Percentiles rank a stretch among this genome's conserved stretches.
Conservation (phyloP, 2,797 vertebrate species). For the Balearica regulorum region DNA sequence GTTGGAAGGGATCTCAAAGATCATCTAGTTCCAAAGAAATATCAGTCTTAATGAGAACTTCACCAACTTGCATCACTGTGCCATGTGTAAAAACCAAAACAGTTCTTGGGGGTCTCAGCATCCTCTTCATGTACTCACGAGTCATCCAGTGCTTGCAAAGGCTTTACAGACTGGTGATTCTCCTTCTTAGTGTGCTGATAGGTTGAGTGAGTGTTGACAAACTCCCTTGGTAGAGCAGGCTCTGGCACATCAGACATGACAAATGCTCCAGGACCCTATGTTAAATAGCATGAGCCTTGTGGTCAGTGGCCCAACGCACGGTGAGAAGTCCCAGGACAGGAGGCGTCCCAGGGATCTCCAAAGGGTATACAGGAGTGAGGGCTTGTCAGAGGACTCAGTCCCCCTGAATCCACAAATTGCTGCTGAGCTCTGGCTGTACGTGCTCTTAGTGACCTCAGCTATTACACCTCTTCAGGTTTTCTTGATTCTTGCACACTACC, state of each 20-base stretch:
- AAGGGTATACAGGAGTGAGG: background rate
- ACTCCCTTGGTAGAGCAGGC: background rate
- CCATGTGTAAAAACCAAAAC: background rate
- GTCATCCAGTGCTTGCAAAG: background rate
- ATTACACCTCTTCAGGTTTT: background rate
- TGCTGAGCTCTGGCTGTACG: background rate
- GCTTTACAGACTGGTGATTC: background rate
- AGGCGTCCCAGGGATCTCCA: background rate
- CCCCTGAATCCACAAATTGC: background rate
- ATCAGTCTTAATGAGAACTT: background rate
- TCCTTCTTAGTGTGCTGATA: background rate
- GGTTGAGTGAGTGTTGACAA: background rate
- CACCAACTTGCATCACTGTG: background rate
- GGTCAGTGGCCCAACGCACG: background rate
- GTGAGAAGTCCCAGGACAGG: background rate
- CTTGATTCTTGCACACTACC: background rate
- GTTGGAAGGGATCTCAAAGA: no score
- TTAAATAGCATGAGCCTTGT: background rate
- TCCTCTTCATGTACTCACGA: background rate
- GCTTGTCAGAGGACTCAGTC: fast-evolving
- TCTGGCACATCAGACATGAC: background rate
- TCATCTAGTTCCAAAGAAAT: background rate
- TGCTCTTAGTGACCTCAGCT: background rate
- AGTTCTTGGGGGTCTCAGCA: background rate
- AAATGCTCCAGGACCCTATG: background rate